Evolutionary conservation across 2,113 vertebrate species (phyloP), one percentile per base, ranked within the genome.

Genomic region (Mohoua ochrocephala): DNA sequence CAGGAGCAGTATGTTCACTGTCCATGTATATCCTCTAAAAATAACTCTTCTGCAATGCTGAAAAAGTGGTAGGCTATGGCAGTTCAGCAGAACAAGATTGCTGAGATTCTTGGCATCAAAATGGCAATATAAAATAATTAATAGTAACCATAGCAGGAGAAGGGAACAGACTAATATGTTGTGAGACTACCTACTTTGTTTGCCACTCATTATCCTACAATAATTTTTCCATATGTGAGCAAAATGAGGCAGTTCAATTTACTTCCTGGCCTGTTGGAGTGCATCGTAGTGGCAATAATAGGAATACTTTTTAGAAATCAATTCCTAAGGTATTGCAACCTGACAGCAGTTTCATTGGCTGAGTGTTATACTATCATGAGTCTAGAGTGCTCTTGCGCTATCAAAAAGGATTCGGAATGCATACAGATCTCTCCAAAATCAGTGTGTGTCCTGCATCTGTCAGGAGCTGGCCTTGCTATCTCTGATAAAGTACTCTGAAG

Each of bases 1-100:
- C 56, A 93, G 71, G 59, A 96, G 57, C 78, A 84, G 42, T 93
- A 67, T 93, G 73, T 79, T 95, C 89, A 31, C 60, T 96, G 73
- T 78, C 88, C 52, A 10, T 84, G 8, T 74, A n/a, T 84, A 49
- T 37, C 13, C 16, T 87, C 90, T 89, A 92, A 93, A 96, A 96
- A 87, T 71, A 91, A 88, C 45, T 87, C 49, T 59, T 83, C 60
- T 84, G 41, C 84, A 93, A 56, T 79, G 80, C 83, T 92, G 91
- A 77, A 54, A 67, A 91, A 63, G 42, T 7, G 2, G 16, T 61
- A 39, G 94, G 56, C 59, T 79, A 22, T 77, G 68, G 56, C 30
- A 61, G 33, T 89, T 95, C 69, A 84, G 56, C 54, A 64, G 70
- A 70, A 50, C 60, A 65, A 88, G n/a, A 56, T 19, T 86, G 69